Evolutionary conservation across 2,888 invertebrate species (phyloP).

Genomic region (Diaperis boleti): DNA sequence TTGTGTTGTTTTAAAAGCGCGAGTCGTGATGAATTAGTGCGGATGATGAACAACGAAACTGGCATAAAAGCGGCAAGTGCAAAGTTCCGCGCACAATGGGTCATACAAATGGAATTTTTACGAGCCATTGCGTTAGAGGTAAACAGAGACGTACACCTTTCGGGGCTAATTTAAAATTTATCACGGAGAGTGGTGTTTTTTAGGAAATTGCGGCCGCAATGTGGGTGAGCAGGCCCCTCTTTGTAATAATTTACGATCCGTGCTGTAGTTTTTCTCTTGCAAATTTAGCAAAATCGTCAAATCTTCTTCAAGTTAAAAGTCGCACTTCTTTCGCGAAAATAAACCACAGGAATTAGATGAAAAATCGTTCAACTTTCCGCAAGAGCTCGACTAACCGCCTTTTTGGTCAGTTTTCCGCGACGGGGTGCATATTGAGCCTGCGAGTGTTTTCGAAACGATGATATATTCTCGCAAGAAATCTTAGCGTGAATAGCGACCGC

Average conservation of each 20-base stretch:
- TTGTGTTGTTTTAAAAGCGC: constrained; percentile 34
- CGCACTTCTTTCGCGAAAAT: too few species aligned
- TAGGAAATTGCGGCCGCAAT: too few species aligned
- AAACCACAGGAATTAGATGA: too few species aligned
- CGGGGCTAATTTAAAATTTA: too few species aligned
- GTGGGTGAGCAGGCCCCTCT: too few species aligned
- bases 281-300: too few species aligned
- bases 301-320: too few species aligned
- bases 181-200: too few species aligned
- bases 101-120: constrained; percentile 51
- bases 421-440: neutral
- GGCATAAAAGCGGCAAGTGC: constrained; percentile 33
- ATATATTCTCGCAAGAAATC: constrained; percentile 39
- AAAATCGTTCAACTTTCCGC: constrained; percentile 25
- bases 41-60: constrained; percentile 31
- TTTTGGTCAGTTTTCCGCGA: too few species aligned
- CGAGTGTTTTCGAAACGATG: constrained; percentile 7
- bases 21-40: constrained; percentile 33
- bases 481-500: constrained; percentile 35
- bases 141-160: constrained; percentile 30
- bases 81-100: constrained; percentile 38
- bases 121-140: constrained; percentile 45
- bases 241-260: too few species aligned
- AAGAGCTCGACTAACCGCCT: too few species aligned
- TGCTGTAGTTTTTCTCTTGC: too few species aligned